These are phyloP conservation scores for Aporophyla lueneburgensis DNA, from an alignment of 2,888 invertebrate genomes.

Conservation along the genomic window DNA sequence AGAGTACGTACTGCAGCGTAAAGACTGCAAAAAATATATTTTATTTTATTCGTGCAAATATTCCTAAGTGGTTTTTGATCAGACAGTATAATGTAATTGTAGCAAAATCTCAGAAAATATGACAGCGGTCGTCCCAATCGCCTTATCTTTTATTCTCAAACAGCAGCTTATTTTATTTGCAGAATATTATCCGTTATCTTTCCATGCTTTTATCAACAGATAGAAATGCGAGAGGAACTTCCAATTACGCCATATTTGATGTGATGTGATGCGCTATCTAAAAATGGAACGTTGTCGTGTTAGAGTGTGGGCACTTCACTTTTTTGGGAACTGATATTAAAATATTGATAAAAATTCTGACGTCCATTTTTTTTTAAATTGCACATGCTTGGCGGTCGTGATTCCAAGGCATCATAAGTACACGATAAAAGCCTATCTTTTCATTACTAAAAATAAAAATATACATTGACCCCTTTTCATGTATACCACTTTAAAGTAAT, in stretches of 20 bases:
- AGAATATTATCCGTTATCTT: slow-evolving; percentile 36
- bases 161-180: slow-evolving; percentile 41
- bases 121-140: slow-evolving; percentile 14
- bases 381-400: slow-evolving; percentile 3
- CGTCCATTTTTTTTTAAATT: slow-evolving; percentile 37
- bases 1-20: neutral
- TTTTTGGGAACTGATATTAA: slow-evolving; percentile 47
- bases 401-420: neutral
- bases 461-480: neutral
- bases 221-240: slow-evolving; percentile 33
- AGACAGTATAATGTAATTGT: neutral
- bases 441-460: neutral
- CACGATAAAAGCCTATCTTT: neutral
- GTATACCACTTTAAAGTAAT: neutral
- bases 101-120: slow-evolving; percentile 20
- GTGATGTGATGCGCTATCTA: slow-evolving; percentile 46
- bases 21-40: neutral
- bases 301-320: slow-evolving; percentile 38
- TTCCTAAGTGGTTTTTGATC: neutral
- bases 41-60: neutral
- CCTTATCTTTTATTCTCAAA: slow-evolving; percentile 27
- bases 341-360: slow-evolving; percentile 48
- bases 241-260: slow-evolving; percentile 52
- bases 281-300: slow-evolving; percentile 29
- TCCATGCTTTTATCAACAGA: slow-evolving; percentile 39